Evolutionary conservation across 1,140 invertebrate species (phyloP).

Genomic region (Druon quercuslanigerum): DNA sequence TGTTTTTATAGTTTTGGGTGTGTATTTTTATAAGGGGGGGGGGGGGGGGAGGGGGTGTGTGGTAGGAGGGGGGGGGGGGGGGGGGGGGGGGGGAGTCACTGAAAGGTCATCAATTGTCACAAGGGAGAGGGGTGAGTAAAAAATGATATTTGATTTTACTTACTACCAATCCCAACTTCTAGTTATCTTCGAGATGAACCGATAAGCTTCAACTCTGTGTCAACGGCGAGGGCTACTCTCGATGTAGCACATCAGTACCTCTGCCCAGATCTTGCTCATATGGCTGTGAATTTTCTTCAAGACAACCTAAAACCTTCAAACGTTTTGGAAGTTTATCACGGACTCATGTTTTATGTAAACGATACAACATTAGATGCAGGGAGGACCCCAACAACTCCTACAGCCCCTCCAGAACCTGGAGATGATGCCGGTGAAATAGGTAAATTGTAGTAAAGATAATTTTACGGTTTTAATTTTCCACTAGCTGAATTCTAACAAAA

Average conservation of each 20-base stretch:
- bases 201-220: slow-evolving; percentile 79
- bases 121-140: no score
- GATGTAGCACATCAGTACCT: slow-evolving; percentile 83
- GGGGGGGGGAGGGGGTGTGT: no score
- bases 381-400: slow-evolving; percentile 40
- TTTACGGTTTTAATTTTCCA: no score
- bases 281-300: slow-evolving; percentile 79
- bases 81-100: no score
- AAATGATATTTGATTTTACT: no score
- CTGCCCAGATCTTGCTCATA: slow-evolving; percentile 78
- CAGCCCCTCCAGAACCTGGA: slow-evolving; percentile 54
- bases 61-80: no score
- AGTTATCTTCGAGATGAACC: slow-evolving; percentile 80
- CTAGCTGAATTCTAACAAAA: no score
- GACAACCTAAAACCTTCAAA: slow-evolving; percentile 70
- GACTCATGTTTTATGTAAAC: slow-evolving; percentile 69
- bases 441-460: slow-evolving; percentile 33
- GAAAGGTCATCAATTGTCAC: no score
- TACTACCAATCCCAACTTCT: slow-evolving; percentile 35
- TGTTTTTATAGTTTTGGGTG: no score
- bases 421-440: slow-evolving; percentile 64
- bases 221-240: slow-evolving; percentile 80
- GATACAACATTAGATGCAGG: slow-evolving; percentile 35
- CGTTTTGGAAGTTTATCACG: slow-evolving; percentile 76
- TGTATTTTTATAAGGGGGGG: no score